Percentiles rank a stretch among this genome's conserved stretches.
These are phyloP conservation scores for Rhabdornis inornatus DNA, from an alignment of 2,113 vertebrate species.

Conservation along the genomic window DNA sequence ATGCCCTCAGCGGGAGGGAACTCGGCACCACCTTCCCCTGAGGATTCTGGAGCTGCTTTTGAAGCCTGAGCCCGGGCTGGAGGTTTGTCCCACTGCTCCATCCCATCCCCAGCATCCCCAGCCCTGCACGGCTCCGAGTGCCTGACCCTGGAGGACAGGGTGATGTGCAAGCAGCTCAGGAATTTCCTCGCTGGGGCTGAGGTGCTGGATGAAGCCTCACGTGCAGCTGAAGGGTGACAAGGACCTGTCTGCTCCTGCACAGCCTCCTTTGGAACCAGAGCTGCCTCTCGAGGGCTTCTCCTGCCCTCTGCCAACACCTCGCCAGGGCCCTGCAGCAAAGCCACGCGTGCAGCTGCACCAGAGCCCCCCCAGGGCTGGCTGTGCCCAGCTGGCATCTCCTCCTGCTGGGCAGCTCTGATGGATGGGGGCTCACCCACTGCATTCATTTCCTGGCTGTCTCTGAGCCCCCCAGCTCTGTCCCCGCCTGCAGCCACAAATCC, in stretches of 20 bases:
- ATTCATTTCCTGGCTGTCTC: background rate
- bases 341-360: background rate
- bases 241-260: background rate
- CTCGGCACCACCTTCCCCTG: background rate
- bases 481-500: background rate
- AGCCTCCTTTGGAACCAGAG: background rate
- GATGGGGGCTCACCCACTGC: background rate
- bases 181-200: constrained; percentile 55
- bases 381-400: background rate
- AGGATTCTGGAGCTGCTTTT: background rate
- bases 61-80: background rate
- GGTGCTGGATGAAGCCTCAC: background rate
- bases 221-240: background rate
- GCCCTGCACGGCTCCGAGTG: background rate
- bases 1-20: background rate
- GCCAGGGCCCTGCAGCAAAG: background rate
- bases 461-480: background rate
- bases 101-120: background rate
- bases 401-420: background rate
- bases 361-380: background rate
- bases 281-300: background rate
- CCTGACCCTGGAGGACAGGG: constrained; percentile 69
- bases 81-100: background rate
- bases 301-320: background rate
- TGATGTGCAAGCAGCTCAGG: constrained; percentile 78